Conservation (phyloP, 2,888 invertebrate genomes). For the Leptopilina drosophilae region DNA sequence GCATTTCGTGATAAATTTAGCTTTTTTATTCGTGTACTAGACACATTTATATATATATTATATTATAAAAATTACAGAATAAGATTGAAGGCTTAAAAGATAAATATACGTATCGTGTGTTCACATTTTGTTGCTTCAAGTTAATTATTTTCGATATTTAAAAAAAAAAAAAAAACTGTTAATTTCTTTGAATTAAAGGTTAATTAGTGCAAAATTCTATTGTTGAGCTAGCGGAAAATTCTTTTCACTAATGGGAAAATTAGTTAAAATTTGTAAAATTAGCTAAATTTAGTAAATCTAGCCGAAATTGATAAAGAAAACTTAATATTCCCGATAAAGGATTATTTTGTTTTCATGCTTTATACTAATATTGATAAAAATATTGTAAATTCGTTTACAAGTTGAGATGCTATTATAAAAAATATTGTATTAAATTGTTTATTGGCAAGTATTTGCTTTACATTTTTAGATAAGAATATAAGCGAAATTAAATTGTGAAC, state of each 20-base stretch:
- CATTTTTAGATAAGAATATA: not conserved
- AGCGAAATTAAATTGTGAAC: not conserved
- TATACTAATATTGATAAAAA: not conserved
- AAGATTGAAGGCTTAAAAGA: constrained; percentile 3
- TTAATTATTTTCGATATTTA: too few species aligned
- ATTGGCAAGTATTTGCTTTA: not conserved
- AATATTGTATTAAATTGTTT: not conserved
- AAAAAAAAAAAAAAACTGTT: not conserved
- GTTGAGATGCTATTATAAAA: not conserved
- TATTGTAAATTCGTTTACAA: not conserved
- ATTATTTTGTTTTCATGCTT: not conserved
- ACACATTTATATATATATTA: constrained; percentile 2
- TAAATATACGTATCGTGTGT: constrained; percentile 30
- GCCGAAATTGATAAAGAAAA: not conserved
- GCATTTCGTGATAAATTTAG: constrained; percentile 25
- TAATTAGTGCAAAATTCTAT: not conserved
- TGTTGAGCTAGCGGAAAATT: not conserved
- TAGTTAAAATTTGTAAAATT: too few species aligned
- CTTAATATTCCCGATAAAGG: too few species aligned
- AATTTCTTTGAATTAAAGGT: not conserved
- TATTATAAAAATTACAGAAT: not conserved
- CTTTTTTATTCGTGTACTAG: constrained; percentile 13
- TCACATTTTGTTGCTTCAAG: not conserved
- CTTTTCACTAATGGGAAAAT: not conserved
- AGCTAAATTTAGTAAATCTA: too few species aligned